Conservation (phyloP, 2,888 invertebrate species). For the Glyphotaelius pellucidus region DNA sequence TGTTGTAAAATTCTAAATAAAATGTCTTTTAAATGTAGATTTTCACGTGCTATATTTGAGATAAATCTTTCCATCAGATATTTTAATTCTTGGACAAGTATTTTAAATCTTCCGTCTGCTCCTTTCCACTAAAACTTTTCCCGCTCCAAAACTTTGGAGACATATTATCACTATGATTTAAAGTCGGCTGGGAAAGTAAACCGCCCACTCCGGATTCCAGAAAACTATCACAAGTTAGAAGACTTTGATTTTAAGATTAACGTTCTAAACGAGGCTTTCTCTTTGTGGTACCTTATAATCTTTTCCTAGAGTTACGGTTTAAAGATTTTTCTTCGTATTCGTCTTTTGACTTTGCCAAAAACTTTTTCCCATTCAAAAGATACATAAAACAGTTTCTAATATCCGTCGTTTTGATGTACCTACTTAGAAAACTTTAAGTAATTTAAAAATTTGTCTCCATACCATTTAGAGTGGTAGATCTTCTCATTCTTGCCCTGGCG, state of each 20-base stretch:
- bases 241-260: background rate
- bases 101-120: background rate
- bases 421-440: background rate
- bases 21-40: too few relatives aligned
- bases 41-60: too few relatives aligned
- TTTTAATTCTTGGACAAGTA: too few relatives aligned
- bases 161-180: background rate
- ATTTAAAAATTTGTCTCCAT: too few relatives aligned
- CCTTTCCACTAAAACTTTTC: background rate
- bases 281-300: background rate
- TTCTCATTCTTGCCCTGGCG: too few relatives aligned
- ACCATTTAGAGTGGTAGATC: too few relatives aligned
- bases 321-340: background rate
- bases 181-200: background rate
- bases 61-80: too few relatives aligned
- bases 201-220: background rate
- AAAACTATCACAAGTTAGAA: background rate
- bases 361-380: background rate
- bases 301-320: background rate
- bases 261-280: background rate
- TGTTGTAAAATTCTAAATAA: too few relatives aligned
- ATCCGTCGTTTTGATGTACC: background rate
- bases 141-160: background rate
- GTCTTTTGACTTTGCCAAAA: background rate
- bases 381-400: too few relatives aligned